Evolutionary conservation across 2,113 vertebrate genomes (phyloP), one percentile per base, ranked within the genome.

Genomic region (Zingel zingel): DNA sequence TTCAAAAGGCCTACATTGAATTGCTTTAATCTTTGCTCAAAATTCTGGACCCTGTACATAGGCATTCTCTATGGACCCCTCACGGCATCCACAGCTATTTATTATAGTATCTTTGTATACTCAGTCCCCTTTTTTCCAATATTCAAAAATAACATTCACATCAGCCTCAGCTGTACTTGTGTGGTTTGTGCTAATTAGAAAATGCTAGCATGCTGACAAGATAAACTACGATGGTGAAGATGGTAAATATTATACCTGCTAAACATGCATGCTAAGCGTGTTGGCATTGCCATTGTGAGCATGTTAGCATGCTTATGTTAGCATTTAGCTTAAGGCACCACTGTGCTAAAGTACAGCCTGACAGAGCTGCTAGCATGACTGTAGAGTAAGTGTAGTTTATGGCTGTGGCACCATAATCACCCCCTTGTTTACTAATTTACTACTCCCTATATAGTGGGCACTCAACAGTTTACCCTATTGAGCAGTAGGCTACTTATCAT

Each of bases 1-100:
- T 90, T 78, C 80, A 85, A 65, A 77, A 79, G 45, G 21, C 67
- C 62, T 25, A 39, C 54, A 57, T 83, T 56, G 67, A 67, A 88
- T 83, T 73, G 63, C 74, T 87, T 66, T 76, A 39, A 83, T 84
- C 63, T 71, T 73, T 39, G 25, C 61, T 68, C 76, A 39, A 39
- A 39, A 39, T 39, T 39, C 39, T 39, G 9, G 39, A 43, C 39
- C 39, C 39, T 43, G 10, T 43, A 43, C 2, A 43, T 43, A 11
- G 10, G 39, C 39, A 11, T 43, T 43, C 39, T 43, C 39, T 43
- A 43, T 43, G 9, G 39, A 43, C 39, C 10, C 39, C 39, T 43
- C 2, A 11, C 10, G 2, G 10, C 39, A 43, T 43, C 10, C 10
- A 43, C 39, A 11, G 39, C 39, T 43, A 10, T 43, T 43, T 43